Conservation (phyloP, 2,888 invertebrate species). For the Hoplodrina ambigua region DNA sequence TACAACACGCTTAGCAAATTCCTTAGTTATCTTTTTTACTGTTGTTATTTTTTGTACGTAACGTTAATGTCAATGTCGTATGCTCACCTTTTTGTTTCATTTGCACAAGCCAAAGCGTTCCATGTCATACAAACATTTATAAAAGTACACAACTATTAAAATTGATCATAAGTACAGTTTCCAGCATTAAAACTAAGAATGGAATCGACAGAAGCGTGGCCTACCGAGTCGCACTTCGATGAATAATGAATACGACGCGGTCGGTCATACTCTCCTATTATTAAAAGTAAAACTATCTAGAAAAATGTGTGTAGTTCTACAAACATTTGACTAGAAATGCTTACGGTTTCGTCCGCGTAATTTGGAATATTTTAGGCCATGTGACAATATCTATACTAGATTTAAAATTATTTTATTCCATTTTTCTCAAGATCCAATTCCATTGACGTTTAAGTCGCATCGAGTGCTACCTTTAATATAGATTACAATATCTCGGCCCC, state of each 20-base stretch:
- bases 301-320: conserved; percentile 13
- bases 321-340: conserved; percentile 51
- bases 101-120: conserved; percentile 8
- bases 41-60: background rate
- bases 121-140: conserved; percentile 12
- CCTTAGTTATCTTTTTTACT: no score
- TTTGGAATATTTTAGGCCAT: conserved; percentile 18
- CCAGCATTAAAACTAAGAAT: conserved; percentile 19
- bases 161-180: conserved; percentile 37
- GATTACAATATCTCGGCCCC: conserved; percentile 11
- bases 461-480: background rate
- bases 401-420: background rate
- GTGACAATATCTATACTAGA: background rate
- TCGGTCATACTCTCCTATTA: conserved; percentile 3
- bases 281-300: background rate
- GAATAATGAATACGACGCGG: no score
- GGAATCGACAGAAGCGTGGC: conserved; percentile 18
- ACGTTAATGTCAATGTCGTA: background rate
- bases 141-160: conserved; percentile 16
- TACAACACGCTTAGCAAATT: no score
- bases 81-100: background rate
- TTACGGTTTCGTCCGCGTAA: conserved; percentile 31
- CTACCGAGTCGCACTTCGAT: background rate
- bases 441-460: background rate
- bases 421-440: conserved; percentile 8